Evolutionary conservation across 2,888 invertebrate species (phyloP).

Genomic region (Hirudinaria manillensis): DNA sequence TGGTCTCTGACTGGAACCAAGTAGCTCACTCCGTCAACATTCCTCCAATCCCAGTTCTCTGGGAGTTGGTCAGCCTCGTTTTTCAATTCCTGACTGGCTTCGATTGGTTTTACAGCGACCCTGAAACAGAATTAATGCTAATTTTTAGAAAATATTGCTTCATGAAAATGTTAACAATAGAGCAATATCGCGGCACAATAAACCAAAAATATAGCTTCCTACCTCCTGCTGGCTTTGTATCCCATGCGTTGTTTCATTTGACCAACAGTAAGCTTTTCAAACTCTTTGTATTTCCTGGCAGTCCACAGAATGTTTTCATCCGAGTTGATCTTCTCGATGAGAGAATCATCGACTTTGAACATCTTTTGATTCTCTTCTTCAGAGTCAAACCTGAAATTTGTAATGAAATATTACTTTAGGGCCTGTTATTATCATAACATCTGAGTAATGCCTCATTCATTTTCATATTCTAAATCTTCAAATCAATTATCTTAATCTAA

Average conservation of each 20-base stretch:
- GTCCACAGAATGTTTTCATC: neutral
- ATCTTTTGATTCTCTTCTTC: too few relatives aligned
- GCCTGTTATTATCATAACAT: too few relatives aligned
- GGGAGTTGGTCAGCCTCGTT: neutral
- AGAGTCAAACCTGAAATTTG: neutral
- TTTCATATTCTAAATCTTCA: too few relatives aligned
- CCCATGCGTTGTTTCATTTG: neutral
- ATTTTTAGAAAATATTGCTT: too few relatives aligned
- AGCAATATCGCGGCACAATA: too few relatives aligned
- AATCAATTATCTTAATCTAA: too few relatives aligned
- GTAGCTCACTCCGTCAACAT: slow-evolving; percentile 48
- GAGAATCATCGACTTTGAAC: neutral
- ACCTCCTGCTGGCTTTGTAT: neutral
- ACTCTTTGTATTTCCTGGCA: slow-evolving; percentile 1
- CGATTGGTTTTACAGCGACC: too few relatives aligned
- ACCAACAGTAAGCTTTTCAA: slow-evolving; percentile 16
- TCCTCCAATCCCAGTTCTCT: slow-evolving; percentile 50
- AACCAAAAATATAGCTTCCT: neutral
- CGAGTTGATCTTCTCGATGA: slow-evolving; percentile 7
- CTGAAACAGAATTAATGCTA: too few relatives aligned
- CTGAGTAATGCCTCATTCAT: too few relatives aligned
- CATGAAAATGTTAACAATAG: too few relatives aligned
- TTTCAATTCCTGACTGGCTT: neutral
- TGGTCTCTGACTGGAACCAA: slow-evolving; percentile 52
- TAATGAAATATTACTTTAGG: too few relatives aligned